Evolutionary conservation across 1,140 invertebrate genomes (phyloP).

Genomic region (Drosophila kanapiae): DNA sequence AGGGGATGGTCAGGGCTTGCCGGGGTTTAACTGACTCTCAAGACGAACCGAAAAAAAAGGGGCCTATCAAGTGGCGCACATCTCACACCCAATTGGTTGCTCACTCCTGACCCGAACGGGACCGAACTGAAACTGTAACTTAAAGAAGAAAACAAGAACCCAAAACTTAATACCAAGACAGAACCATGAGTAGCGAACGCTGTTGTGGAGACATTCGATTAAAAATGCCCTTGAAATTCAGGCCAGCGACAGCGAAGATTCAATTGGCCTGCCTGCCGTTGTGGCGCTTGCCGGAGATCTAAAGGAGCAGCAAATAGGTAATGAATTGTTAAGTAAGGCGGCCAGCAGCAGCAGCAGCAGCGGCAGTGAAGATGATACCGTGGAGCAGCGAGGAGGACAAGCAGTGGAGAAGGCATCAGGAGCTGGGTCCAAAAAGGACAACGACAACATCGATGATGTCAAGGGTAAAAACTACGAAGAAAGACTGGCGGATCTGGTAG

Average conservation of each 20-base stretch:
- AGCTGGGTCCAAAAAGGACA: conserved; percentile 12
- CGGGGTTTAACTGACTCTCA: conserved; percentile 34
- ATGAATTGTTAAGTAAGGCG: conserved; percentile 61
- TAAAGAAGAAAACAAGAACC: background rate
- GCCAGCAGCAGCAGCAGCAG: conserved; percentile 26
- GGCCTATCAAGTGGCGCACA: conserved; percentile 3
- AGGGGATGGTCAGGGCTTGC: conserved; percentile 10
- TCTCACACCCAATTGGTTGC: conserved; percentile 35
- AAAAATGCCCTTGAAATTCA: conserved; percentile 78
- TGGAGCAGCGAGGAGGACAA: no score
- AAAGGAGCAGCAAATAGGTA: conserved; percentile 66
- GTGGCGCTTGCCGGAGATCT: conserved; percentile 16
- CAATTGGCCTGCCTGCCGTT: conserved; percentile 48
- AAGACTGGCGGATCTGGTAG: conserved; percentile 82
- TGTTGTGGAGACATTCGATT: conserved; percentile 20
- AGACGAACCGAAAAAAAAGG: conserved; percentile 33
- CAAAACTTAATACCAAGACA: conserved; percentile 15
- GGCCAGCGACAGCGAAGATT: conserved; percentile 81
- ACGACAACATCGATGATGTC: conserved; percentile 39
- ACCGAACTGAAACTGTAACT: conserved; percentile 18
- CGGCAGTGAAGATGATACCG: conserved; percentile 8
- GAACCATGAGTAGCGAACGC: background rate
- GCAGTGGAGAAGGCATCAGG: background rate
- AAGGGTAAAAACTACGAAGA: conserved; percentile 84
- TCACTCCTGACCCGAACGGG: conserved; percentile 10